A percentile compares a stretch with the other conserved stretches of the same genome.
These are phyloP conservation scores for Cepphus grylle DNA, from an alignment of 2,113 vertebrate species.

Conservation along the genomic window DNA sequence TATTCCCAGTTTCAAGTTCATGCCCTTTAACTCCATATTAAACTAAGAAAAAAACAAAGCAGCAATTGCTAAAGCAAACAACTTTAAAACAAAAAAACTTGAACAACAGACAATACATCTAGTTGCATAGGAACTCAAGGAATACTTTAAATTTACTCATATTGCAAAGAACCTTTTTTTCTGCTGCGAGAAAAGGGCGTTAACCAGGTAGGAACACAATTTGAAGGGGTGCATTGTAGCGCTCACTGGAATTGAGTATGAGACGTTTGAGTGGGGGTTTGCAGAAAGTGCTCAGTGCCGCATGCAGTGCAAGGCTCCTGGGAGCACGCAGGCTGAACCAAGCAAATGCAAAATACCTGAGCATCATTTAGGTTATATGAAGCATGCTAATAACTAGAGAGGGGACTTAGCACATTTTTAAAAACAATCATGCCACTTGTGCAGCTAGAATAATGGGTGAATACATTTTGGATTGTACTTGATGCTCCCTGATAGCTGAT, in stretches of 20 bases:
- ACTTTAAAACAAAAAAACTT: neutral
- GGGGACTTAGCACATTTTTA: neutral
- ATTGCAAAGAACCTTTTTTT: neutral
- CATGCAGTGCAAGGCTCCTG: neutral
- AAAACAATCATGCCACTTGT: neutral
- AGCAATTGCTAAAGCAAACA: neutral
- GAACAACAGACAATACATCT: neutral
- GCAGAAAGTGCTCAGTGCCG: neutral
- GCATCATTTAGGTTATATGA: neutral
- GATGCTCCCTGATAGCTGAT: neutral
- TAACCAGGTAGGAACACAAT: neutral
- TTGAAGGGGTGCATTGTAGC: neutral
- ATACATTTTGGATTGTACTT: neutral
- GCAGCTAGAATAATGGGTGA: neutral
- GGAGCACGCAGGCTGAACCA: neutral
- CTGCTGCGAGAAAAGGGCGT: neutral
- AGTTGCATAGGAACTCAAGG: neutral
- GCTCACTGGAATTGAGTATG: accelerated
- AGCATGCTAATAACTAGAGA: neutral
- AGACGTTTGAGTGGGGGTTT: neutral
- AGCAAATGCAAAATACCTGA: neutral
- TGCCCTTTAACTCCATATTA: neutral
- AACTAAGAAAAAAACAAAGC: neutral
- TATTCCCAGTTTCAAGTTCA: neutral
- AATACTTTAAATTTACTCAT: neutral